Evolutionary conservation across 1,140 invertebrate species (phyloP).

Genomic region (Trichomalopsis sarcophagae): DNA sequence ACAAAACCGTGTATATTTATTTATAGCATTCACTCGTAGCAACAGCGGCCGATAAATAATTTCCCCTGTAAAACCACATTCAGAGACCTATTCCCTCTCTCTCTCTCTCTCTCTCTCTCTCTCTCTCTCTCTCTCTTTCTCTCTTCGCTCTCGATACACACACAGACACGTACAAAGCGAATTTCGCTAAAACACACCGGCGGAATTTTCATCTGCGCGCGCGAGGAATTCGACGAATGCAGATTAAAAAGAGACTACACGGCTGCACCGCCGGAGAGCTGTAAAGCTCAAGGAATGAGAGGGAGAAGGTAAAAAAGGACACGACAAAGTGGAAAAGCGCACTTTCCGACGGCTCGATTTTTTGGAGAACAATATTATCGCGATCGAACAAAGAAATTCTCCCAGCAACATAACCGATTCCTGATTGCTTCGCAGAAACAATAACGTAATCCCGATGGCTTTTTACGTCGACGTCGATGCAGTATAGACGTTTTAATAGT

Average conservation of each 20-base stretch:
- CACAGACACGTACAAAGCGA: background rate
- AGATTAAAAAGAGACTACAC: background rate
- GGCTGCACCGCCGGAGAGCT: too few relatives aligned
- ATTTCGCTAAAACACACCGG: background rate
- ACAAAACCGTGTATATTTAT: background rate
- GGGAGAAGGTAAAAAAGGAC: background rate
- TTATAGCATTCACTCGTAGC: background rate
- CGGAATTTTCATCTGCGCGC: background rate
- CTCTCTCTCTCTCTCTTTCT: too few relatives aligned
- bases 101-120: too few relatives aligned
- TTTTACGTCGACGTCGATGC: too few relatives aligned
- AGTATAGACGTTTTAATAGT: too few relatives aligned
- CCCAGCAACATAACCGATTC: too few relatives aligned
- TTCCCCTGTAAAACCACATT: background rate
- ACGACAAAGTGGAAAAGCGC: background rate
- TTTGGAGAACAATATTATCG: too few relatives aligned
- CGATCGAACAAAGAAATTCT: too few relatives aligned
- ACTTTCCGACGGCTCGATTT: too few relatives aligned
- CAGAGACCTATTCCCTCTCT: background rate
- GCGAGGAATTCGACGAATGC: conserved; percentile 2
- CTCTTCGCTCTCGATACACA: background rate
- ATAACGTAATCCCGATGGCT: background rate
- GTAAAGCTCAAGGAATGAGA: background rate
- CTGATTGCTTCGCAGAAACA: background rate
- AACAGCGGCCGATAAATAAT: background rate